Conservation (phyloP, 2,113 vertebrate genomes). For the Rafetus swinhoei region DNA sequence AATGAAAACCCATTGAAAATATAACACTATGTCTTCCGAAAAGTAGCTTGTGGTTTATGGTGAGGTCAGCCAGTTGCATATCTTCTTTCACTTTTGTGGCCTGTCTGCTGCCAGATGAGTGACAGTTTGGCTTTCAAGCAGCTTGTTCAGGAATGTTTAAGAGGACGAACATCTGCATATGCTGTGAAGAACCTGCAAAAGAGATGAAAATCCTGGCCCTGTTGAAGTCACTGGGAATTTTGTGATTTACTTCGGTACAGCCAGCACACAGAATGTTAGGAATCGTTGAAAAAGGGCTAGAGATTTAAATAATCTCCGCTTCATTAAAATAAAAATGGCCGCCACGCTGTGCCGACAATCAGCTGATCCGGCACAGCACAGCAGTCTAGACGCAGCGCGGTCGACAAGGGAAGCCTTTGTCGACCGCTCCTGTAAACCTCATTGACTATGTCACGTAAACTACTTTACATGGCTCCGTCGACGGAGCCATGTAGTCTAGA, state of each 20-base stretch:
- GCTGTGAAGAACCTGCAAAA: background rate
- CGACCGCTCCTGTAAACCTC: too few species aligned
- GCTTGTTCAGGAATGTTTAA: background rate
- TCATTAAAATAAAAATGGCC: too few species aligned
- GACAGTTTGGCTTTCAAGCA: slow-evolving; percentile 41
- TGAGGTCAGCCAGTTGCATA: slow-evolving; percentile 26
- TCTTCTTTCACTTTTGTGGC: slow-evolving; percentile 15
- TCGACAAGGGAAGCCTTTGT: too few species aligned
- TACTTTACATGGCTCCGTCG: too few species aligned
- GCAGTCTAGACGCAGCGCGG: too few species aligned
- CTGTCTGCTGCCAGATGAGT: background rate
- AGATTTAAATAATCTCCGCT: too few species aligned
- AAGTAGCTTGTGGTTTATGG: slow-evolving; percentile 52
- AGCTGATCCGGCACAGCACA: too few species aligned
- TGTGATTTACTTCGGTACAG: background rate
- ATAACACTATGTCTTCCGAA: background rate
- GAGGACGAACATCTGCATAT: background rate
- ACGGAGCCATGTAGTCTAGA: too few species aligned
- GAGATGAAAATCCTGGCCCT: slow-evolving; percentile 22
- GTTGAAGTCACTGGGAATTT: background rate
- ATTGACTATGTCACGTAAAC: too few species aligned
- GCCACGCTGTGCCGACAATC: too few species aligned
- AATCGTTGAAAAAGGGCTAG: too few species aligned
- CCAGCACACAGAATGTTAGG: too few species aligned
- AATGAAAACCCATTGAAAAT: slow-evolving; percentile 33